Conservation (phyloP, 2,113 vertebrate genomes). For the Cephalopterus ornatus region DNA sequence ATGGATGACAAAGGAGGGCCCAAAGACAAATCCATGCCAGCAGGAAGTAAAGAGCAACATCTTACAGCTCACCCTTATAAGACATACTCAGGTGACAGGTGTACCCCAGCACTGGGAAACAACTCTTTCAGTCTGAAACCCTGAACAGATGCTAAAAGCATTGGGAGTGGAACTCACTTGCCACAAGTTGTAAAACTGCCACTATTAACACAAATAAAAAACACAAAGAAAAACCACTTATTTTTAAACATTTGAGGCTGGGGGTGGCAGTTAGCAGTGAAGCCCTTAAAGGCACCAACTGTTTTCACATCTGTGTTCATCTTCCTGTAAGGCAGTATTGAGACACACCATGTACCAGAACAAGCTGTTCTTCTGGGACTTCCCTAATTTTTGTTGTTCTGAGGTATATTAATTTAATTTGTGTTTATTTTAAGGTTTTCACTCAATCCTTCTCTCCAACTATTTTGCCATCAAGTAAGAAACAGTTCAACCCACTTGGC, state of each 20-base stretch:
- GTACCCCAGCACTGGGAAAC: background rate
- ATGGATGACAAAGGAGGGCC: background rate
- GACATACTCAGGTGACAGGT: background rate
- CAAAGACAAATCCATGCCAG: background rate
- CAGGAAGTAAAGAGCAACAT: background rate
- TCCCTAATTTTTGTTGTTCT: background rate
- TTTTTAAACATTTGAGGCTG: background rate
- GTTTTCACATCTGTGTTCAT: background rate
- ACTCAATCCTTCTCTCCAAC: background rate
- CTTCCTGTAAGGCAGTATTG: background rate
- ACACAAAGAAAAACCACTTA: accelerated
- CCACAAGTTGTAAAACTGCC: background rate
- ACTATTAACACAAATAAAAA: too few relatives aligned
- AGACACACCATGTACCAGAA: background rate
- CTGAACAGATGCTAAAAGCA: background rate
- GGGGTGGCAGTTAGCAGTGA: background rate
- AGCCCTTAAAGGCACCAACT: background rate
- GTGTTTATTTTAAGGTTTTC: background rate
- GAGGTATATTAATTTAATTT: background rate
- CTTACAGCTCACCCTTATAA: background rate
- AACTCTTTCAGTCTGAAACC: background rate
- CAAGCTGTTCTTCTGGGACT: background rate
- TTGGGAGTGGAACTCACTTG: background rate
- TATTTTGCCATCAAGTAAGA: background rate
- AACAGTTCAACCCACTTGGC: background rate